These are phyloP conservation scores for Limnephilus rhombicus DNA, from an alignment of 2,888 invertebrate species.

Conservation along the genomic window DNA sequence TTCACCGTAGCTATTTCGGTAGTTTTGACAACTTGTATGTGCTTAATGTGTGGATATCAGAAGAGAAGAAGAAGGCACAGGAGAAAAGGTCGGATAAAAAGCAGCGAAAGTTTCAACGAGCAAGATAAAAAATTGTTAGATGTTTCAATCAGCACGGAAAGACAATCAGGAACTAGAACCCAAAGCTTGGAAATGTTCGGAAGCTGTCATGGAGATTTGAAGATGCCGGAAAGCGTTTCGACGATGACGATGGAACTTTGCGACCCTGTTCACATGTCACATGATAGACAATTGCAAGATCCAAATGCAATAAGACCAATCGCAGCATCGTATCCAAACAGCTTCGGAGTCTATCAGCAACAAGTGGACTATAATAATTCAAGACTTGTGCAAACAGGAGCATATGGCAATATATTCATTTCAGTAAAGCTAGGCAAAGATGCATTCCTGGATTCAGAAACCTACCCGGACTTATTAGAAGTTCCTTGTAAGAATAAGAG, in stretches of 20 bases:
- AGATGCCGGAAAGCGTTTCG: slow-evolving; percentile 64
- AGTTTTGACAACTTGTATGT: slow-evolving; percentile 68
- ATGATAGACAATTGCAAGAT: slow-evolving; percentile 62
- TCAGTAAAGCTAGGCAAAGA: slow-evolving; percentile 85
- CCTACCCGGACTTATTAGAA: slow-evolving; percentile 85
- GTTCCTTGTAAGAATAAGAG: slow-evolving; percentile 79
- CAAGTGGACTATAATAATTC: slow-evolving; percentile 69
- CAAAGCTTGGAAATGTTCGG: slow-evolving; percentile 66
- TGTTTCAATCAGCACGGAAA: slow-evolving; percentile 65
- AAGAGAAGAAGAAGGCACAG: slow-evolving; percentile 64
- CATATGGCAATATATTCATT: slow-evolving; percentile 84
- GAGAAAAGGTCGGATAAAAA: slow-evolving; percentile 66
- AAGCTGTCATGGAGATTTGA: slow-evolving; percentile 65
- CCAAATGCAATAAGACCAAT: slow-evolving; percentile 60
- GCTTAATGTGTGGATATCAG: slow-evolving; percentile 74
- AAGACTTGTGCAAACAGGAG: slow-evolving; percentile 76
- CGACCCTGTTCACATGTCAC: slow-evolving; percentile 63
- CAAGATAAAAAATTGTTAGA: slow-evolving; percentile 66
- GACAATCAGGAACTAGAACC: slow-evolving; percentile 62
- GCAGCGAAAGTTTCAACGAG: slow-evolving; percentile 65
- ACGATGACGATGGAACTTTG: slow-evolving; percentile 65
- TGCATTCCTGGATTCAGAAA: slow-evolving; percentile 78
- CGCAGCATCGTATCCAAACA: slow-evolving; percentile 61
- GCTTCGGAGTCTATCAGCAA: slow-evolving; percentile 63
- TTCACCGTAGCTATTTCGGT: slow-evolving; percentile 72